A percentile compares a stretch with the other conserved stretches of the same genome.
Evolutionary conservation across 1,140 invertebrate species (phyloP).

Genomic region (Lordiphosa collinella): DNA sequence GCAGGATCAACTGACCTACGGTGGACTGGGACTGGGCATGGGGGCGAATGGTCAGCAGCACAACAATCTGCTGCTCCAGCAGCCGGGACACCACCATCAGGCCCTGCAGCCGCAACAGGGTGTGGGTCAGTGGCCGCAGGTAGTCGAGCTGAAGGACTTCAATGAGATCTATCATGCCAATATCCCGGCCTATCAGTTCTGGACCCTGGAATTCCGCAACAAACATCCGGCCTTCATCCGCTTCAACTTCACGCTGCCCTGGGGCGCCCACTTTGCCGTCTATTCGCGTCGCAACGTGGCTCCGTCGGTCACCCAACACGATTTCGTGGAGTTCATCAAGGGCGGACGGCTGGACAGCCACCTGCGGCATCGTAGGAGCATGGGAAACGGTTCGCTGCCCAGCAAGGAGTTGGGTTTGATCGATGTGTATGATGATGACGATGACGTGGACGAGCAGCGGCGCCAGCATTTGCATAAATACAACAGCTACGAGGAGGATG

Average conservation of each 20-base stretch:
- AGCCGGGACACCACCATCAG: slow-evolving; percentile 78
- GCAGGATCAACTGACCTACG: slow-evolving; percentile 69
- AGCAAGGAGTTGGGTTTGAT: slow-evolving; percentile 23
- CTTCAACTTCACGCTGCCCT: slow-evolving; percentile 93
- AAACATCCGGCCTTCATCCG: slow-evolving; percentile 92
- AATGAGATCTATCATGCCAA: slow-evolving; percentile 89
- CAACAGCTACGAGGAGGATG: slow-evolving; percentile 10
- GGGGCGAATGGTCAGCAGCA: slow-evolving; percentile 63
- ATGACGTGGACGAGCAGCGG: slow-evolving; percentile 3
- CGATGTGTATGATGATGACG: slow-evolving; percentile 16
- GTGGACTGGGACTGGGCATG: slow-evolving; percentile 12
- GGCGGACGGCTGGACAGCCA: slow-evolving; percentile 89
- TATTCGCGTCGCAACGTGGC: slow-evolving; percentile 95
- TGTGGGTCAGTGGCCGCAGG: slow-evolving; percentile 87
- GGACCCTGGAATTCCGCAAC: slow-evolving; percentile 94
- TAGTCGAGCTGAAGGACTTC: slow-evolving; percentile 89
- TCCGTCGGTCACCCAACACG: slow-evolving; percentile 96
- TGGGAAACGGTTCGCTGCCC: slow-evolving; percentile 15
- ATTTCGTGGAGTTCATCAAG: slow-evolving; percentile 95
- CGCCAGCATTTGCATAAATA: slow-evolving; percentile 3
- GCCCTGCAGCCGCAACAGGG: slow-evolving; percentile 82
- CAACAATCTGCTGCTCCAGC: slow-evolving; percentile 76
- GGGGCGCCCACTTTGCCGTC: slow-evolving; percentile 95
- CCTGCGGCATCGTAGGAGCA: slow-evolving; percentile 77
- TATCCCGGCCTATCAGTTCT: slow-evolving; percentile 93